Evolutionary conservation across 1,140 invertebrate species (phyloP), one percentile per base, ranked within the genome.

Genomic region (Parapsyche elsis): DNA sequence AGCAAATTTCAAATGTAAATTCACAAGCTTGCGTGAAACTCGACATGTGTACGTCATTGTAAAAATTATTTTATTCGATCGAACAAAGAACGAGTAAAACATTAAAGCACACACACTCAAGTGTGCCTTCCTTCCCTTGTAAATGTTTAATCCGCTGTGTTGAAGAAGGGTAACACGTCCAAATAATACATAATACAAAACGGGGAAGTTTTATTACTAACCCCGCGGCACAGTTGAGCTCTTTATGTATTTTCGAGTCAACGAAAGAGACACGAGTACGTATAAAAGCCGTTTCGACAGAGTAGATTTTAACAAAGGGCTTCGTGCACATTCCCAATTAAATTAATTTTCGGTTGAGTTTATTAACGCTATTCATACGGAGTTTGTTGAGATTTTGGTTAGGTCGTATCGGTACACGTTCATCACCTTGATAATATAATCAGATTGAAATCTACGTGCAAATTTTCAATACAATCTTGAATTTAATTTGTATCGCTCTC

Each of bases 131-230:
- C 19, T 61, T 61, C 57, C 57, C 16, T 61, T 61, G 19, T 61
- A 61, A 61, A 61, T 61, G 21, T 61, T 61, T 61, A 61, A 61
- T 16, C 57, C 7, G n/a, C 16, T 26, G 7, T 67, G 24, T 12
- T 2, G 64, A 67, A 23, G 24, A 67, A 26, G 64, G 64, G 64
- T 24, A 67, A 67, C 24, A 10, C 24, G 9, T 67, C 9, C 64
- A 67, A 26, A 61, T 53, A 53, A 53, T 61, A 19, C 21, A 67
- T 67, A 67, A 67, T 21, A 61, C 64, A 67, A 26, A 67, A 24
- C 19, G 1, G 23, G 30, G 23, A 67, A 26, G 64, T 67, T 67
- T 67, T 67, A 67, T 67, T 26, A 67, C 21, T 4, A 0, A 24
- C 64, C 24, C 49, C 10, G 16, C 12, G 12, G 49, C 16, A 53